Evolutionary conservation across 53 echinoderm and acorn worm species (phyloP).

Genomic region (Echinometra lucunter): DNA sequence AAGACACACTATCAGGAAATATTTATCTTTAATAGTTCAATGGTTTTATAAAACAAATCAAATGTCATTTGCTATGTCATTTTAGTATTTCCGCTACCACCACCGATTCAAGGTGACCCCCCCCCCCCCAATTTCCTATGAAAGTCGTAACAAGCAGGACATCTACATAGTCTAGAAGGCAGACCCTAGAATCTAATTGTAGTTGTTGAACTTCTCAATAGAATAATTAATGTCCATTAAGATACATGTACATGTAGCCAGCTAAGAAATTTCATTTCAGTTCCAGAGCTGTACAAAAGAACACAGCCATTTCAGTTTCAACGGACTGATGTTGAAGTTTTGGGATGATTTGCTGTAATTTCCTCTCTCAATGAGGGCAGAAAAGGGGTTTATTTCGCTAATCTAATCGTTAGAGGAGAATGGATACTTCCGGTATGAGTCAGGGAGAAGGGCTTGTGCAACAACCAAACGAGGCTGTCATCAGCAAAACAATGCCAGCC

Average conservation of each 20-base stretch:
- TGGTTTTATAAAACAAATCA: too few relatives aligned
- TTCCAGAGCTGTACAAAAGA: not conserved
- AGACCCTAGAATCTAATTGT: not conserved
- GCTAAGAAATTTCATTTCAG: not conserved
- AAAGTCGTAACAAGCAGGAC: not conserved
- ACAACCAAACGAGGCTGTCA: constrained; percentile 8
- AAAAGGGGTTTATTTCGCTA: constrained; percentile 43
- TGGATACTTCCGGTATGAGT: constrained; percentile 53
- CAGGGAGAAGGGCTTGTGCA: not conserved
- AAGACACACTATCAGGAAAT: not conserved
- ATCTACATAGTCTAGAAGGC: not conserved
- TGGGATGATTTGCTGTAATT: not conserved
- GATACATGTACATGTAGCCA: not conserved
- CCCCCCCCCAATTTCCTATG: constrained; percentile 19
- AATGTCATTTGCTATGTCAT: too few relatives aligned
- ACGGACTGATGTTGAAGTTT: not conserved
- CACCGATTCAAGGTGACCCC: not conserved
- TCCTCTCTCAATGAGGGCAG: constrained; percentile 8
- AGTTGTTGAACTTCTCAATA: not conserved
- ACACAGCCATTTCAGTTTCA: not conserved
- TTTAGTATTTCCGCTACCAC: not conserved
- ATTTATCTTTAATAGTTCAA: too few relatives aligned
- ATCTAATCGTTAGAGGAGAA: constrained; percentile 47
- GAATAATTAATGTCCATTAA: not conserved
- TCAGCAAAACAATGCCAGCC: not conserved